phyloP scores from a whole-genome alignment of 35 echinoderm and acorn worm species.

The Stichopus chloronotus region DNA sequence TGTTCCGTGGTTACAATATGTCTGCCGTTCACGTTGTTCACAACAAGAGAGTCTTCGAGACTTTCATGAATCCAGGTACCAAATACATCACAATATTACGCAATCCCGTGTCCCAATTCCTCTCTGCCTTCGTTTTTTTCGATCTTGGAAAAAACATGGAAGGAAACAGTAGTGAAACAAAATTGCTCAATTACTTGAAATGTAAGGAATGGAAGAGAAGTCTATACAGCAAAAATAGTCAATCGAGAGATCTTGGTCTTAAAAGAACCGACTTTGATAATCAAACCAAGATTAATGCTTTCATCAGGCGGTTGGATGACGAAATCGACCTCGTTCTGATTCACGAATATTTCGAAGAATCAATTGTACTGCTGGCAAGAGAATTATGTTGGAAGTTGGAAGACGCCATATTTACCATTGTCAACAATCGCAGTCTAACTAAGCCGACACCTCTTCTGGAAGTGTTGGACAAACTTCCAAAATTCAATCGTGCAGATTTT shows the following conservation, averaged over 20 bases:
- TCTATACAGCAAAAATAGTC: not conserved
- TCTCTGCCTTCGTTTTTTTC: slow-evolving; percentile 47
- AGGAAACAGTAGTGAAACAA: not conserved
- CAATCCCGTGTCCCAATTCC: slow-evolving; percentile 57
- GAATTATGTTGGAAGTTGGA: slow-evolving; percentile 5
- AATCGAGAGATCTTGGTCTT: slow-evolving; percentile 13
- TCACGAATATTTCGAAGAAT: slow-evolving; percentile 12
- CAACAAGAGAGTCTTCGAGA: not conserved
- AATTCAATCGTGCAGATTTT: slow-evolving; percentile 60
- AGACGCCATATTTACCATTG: not conserved
- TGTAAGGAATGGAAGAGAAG: not conserved
- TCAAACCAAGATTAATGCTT: slow-evolving; percentile 4
- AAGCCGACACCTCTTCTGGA: not conserved
- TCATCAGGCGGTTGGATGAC: not conserved
- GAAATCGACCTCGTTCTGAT: slow-evolving; percentile 13
- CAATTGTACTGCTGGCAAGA: not conserved
- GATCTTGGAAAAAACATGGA: not conserved
- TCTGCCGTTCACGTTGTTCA: slow-evolving; percentile 14
- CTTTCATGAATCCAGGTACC: slow-evolving; percentile 25
- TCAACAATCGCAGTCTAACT: not conserved
- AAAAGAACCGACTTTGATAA: not conserved
- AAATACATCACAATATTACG: slow-evolving; percentile 67
- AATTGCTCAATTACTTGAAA: slow-evolving; percentile 14
- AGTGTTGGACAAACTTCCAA: slow-evolving; percentile 7
- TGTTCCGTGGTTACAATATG: slow-evolving; percentile 8